These are phyloP conservation scores for Cynoglossus semilaevis DNA, from an alignment of 2,113 vertebrate genomes.

Conservation along the genomic window DNA sequence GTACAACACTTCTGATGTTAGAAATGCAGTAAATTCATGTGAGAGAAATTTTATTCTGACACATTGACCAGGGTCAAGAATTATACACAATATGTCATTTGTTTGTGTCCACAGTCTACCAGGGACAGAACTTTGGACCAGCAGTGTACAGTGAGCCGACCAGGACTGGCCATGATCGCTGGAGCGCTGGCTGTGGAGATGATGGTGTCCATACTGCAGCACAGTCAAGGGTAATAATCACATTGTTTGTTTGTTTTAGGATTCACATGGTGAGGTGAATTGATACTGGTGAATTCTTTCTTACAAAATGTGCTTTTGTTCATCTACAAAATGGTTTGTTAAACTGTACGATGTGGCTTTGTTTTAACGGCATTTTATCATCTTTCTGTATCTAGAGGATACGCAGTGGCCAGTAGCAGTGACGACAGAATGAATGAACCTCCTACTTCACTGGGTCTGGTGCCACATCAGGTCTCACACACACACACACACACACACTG, in stretches of 20 bases:
- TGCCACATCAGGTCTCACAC: slow-evolving; percentile 92
- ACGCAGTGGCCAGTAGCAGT: slow-evolving; percentile 95
- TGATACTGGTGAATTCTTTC: no score
- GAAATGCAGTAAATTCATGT: neutral
- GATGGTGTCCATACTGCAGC: slow-evolving; percentile 95
- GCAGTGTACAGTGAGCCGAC: slow-evolving; percentile 96
- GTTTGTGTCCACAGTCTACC: slow-evolving; percentile 90
- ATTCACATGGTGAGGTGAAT: no score
- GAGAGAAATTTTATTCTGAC: no score
- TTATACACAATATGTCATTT: no score
- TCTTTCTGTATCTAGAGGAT: slow-evolving; percentile 78
- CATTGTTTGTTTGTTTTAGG: neutral
- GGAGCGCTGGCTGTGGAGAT: slow-evolving; percentile 94
- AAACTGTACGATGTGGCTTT: neutral
- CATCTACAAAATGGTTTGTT: no score
- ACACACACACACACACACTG: neutral
- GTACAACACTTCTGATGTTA: no score
- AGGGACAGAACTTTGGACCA: slow-evolving; percentile 95
- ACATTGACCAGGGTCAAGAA: no score
- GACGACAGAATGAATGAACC: slow-evolving; percentile 98
- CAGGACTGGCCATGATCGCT: slow-evolving; percentile 93
- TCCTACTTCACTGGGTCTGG: slow-evolving; percentile 93
- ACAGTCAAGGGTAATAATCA: slow-evolving; percentile 88
- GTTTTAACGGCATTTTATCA: neutral
- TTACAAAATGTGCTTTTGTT: no score